Conservation (phyloP, 2,888 invertebrate genomes). For the Cryptophagus acutangulus region DNA sequence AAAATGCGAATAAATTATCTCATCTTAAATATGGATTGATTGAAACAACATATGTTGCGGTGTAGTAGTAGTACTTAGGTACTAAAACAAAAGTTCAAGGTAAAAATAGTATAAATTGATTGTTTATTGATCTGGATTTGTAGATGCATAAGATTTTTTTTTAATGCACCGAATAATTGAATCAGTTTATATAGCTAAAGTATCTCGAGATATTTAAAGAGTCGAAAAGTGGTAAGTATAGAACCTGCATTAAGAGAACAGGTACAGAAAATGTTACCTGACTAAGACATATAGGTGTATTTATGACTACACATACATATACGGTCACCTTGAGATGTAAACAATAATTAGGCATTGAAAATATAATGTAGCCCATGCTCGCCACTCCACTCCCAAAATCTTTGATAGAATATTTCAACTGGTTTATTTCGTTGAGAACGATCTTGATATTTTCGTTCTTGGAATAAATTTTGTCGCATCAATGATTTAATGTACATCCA, state of each 20-base stretch:
- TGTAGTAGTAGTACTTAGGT: too few species aligned
- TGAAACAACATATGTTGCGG: too few species aligned
- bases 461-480: conserved; percentile 37
- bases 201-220: too few species aligned
- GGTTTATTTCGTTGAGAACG: conserved; percentile 32
- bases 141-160: too few species aligned
- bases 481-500: conserved; percentile 28
- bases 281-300: conserved; percentile 42
- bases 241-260: conserved; percentile 37
- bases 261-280: conserved; percentile 43
- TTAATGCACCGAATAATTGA: too few species aligned
- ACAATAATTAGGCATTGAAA: conserved; percentile 47
- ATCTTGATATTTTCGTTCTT: conserved; percentile 35
- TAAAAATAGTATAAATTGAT: too few species aligned
- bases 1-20: too few species aligned
- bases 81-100: too few species aligned
- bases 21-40: too few species aligned
- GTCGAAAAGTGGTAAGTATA: too few species aligned
- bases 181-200: too few species aligned
- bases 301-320: conserved; percentile 42
- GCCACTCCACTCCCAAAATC: conserved; percentile 36
- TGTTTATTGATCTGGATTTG: too few species aligned
- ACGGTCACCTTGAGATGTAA: conserved; percentile 47
- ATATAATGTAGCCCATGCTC: conserved; percentile 41
- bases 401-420: conserved; percentile 32